Evolutionary conservation across 2,113 vertebrate species (phyloP), one percentile per base, ranked within the genome.

Genomic region (Gasterosteus aculeatus): DNA sequence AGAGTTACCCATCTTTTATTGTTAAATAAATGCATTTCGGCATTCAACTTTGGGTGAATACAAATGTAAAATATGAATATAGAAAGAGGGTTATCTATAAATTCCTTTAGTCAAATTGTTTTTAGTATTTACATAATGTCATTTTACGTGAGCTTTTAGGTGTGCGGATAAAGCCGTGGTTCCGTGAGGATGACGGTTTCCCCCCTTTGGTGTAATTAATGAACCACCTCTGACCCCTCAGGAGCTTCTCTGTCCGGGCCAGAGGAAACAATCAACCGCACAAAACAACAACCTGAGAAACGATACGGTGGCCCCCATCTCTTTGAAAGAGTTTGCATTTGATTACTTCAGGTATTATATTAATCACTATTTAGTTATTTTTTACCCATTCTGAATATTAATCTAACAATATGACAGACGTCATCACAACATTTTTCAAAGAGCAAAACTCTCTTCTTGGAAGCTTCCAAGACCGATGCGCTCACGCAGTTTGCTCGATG

Each of bases 251-350:
- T 93, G 89, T 67, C 95, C 94, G 33, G 93, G 95, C 22, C 94
- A 94, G 78, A 93, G 86, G 82, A 97, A 86, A 82, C 0, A 11
- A 5, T 51, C 39, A 0, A 0, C 39, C 0, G 1, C 26, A 35
- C 69, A 41, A 42, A 76, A 7, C 1, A 0, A 33, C 18, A 0
- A 15, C 0, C 65, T 54, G 12, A 90, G 70, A 57, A 88, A 93
- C 0, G 91, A 90, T 31, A 46, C 81, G 12, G 88, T 95, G 74
- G 92, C 94, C 39, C 94, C 90, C 2, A 80, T 95, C 53, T 96
- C 96, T 7, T 88, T 99, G 41, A 97, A 98, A 84, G 96, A 98
- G 67, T 98, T 96, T 88, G 94, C 97, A 29, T 93, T 94, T 0
- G 94, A 96, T 69, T 88, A 95, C 69, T 99, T 99, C 93, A 97